Base-by-base conservation (phyloP, 2,113 vertebrate species). In the Narcine bancroftii region DNA sequence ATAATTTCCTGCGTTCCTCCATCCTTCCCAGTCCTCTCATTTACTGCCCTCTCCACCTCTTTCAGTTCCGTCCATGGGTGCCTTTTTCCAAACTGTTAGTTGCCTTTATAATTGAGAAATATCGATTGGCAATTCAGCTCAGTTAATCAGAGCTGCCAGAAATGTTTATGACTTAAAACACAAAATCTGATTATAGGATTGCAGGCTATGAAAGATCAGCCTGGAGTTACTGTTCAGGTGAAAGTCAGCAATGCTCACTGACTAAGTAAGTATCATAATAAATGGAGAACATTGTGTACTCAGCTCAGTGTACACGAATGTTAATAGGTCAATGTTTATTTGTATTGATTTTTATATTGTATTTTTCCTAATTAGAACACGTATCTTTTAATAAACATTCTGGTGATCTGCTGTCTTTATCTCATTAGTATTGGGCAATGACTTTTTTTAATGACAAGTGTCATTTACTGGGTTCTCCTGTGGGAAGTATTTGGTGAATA, bases 201-300 rank as follows among this genome's bases (percentile, higher is more conserved):
- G n/a, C n/a, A 75, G 29, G 10, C 53, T 87, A 53, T 60, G 81
- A 60, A 87, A 63, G 50, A 36, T 85, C 50, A 85, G 81, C 50
- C 81, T 85, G 81, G n/a, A 87, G 33, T n/a, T 60, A 60, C 81
- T 87, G 53, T 60, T 87, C 24, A 87, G 81, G 53, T 87, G 53
- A 36, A 87, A 60, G 56, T 60, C 60, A 87, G 39, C 53, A 87
- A 60, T 87, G 81, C n/a, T 26, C 17, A 19, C 53, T 87, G 81
- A 60, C 56, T 17, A 87, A 63, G 45, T 79, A 6, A 79, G 81
- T 24, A 24, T 85, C 77, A 85, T 11, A 56, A 85, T 85, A 85
- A 85, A 36, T 56, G 81, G 50, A 15, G 33, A 33, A 85, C 33
- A 19, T 85, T 81, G 56, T 87, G 53, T n/a, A 85, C 56, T 60